A percentile compares a stretch with the other conserved stretches of the same genome.
phyloP scores from a whole-genome alignment of 2,797 vertebrate genomes.

The Darevskia nairensis region DNA sequence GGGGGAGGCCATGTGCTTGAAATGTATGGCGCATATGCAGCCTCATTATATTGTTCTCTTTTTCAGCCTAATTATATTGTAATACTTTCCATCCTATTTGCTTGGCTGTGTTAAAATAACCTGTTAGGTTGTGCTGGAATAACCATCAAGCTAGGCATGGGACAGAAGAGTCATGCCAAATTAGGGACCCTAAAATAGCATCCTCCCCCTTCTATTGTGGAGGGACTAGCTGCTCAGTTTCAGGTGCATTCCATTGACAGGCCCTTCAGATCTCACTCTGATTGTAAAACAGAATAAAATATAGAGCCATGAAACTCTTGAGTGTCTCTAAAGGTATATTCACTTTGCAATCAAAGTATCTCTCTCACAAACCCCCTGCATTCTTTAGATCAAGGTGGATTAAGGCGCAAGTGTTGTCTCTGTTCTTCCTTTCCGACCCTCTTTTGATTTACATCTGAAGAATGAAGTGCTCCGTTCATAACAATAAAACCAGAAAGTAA shows the following conservation, averaged over 20 bases:
- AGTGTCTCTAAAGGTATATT: neutral
- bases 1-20: too few species aligned
- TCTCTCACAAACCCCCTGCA: neutral
- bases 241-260: neutral
- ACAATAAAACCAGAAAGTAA: conserved; percentile 28
- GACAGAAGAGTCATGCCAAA: neutral
- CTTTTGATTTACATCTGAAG: conserved; percentile 53
- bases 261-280: neutral
- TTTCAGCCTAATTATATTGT: neutral
- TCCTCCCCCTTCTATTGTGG: neutral
- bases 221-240: neutral
- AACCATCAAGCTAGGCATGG: too few species aligned
- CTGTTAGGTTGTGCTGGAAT: too few species aligned
- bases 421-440: conserved; percentile 24
- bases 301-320: neutral
- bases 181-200: neutral
- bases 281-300: neutral
- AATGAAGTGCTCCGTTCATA: conserved; percentile 43
- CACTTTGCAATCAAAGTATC: conserved; percentile 26
- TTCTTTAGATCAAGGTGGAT: conserved; percentile 18
- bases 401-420: conserved; percentile 31
- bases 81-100: neutral
- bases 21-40: neutral
- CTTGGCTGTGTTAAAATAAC: neutral
- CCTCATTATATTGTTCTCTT: neutral